Evolutionary conservation across 2,797 vertebrate genomes (phyloP), one percentile per base, ranked within the genome.

Genomic region (Aplochiton taeniatus): DNA sequence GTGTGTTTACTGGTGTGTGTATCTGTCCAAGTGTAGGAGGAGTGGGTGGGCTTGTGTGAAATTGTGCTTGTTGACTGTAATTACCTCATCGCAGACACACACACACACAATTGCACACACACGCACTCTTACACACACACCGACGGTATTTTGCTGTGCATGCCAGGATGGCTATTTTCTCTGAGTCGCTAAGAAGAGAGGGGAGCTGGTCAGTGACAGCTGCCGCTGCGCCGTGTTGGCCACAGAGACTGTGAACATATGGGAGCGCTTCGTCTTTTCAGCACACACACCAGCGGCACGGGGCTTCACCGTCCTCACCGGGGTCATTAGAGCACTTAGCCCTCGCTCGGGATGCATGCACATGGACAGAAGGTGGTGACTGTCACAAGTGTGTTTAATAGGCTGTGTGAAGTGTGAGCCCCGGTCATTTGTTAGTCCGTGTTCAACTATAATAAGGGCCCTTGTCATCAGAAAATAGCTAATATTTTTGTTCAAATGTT

Each of bases 51-150:
- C n/a, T n/a, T 49, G 9, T 61, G n/a, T 50, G 17, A 17, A 6
- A 18, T 20, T 4, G 43, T 46, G 9, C 43, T 18, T 59, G 72
- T 63, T 63, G 60, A 58, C 42, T 9, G 3, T 65, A 61, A 78
- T 72, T 58, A 49, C 48, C 49, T 14, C 43, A 53, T 16, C 19
- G 54, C 64, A 70, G n/a, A 66, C 10, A 45, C 12, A 54, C 1
- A 17, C 52, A 44, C 48, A 48, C 17, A 14, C 16, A 46, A 20
- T 54, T 43, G 58, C 50, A 42, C 59, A 50, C 45, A 51, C 42
- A 16, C 58, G 53, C 48, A 53, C 11, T 5, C 55, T 12, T 12
- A 57, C 55, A 57, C 55, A 31, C 31, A 11, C 44, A 59, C 16
- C 18, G 41, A 20, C 4, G 19, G 45, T 11, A 43, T 43, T 41